Conservation (phyloP, 2,797 vertebrate species). For the Malacoctenus gilli region DNA sequence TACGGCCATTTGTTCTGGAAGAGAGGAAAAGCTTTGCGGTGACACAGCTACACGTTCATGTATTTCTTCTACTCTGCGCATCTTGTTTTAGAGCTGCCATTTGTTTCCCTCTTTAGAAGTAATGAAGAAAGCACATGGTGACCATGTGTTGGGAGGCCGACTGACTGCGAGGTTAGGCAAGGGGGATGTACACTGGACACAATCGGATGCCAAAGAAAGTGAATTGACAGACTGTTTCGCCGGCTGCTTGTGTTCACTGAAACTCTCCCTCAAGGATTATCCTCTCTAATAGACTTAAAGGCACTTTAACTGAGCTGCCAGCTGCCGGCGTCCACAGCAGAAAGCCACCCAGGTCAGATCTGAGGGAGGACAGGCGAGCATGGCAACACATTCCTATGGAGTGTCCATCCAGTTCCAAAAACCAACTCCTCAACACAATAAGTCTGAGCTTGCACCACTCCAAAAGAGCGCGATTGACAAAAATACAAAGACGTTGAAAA, state of each 20-base stretch:
- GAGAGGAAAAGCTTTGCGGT: slow-evolving; percentile 7
- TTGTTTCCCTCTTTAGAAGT: slow-evolving; percentile 33
- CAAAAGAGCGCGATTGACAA: too few relatives aligned
- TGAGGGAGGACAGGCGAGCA: slow-evolving; percentile 56
- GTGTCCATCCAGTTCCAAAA: background rate
- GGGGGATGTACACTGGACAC: slow-evolving; percentile 12
- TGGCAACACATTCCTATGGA: slow-evolving; percentile 46
- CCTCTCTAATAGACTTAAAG: slow-evolving; percentile 80
- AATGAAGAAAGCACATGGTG: slow-evolving; percentile 60
- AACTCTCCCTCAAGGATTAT: slow-evolving; percentile 74
- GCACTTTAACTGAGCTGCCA: slow-evolving; percentile 79
- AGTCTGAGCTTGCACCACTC: too few relatives aligned
- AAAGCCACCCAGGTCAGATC: slow-evolving; percentile 61
- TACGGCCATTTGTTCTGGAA: background rate
- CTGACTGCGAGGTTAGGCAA: slow-evolving; percentile 17
- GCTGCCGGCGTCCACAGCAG: slow-evolving; percentile 66
- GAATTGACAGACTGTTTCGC: slow-evolving; percentile 54
- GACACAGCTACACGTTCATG: background rate
- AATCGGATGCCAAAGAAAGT: slow-evolving; percentile 58
- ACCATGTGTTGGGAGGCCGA: slow-evolving; percentile 53
- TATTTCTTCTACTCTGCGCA: slow-evolving; percentile 13
- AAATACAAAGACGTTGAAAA: too few relatives aligned
- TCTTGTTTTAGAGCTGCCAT: slow-evolving; percentile 29
- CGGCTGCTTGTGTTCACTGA: slow-evolving; percentile 56
- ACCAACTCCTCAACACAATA: too few relatives aligned